These are phyloP conservation scores for Amblyraja radiata DNA, from an alignment of 2,797 vertebrate genomes.

Conservation along the genomic window DNA sequence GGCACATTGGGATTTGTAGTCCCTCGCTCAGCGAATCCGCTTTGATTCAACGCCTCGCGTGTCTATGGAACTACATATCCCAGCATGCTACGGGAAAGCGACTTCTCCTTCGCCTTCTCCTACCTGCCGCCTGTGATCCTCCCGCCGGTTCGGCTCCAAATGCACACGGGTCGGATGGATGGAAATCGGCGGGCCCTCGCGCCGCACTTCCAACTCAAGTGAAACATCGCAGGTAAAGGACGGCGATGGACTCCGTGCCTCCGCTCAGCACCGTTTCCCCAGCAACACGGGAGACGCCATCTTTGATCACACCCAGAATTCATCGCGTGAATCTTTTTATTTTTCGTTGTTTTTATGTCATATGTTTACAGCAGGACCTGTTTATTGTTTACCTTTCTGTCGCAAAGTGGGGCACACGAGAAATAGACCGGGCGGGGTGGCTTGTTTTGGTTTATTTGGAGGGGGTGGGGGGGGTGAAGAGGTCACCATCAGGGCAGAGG, in stretches of 20 bases:
- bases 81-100: background rate
- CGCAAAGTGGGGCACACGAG: too few species aligned
- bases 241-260: background rate
- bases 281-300: slow-evolving; percentile 13
- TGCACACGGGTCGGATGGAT: too few species aligned
- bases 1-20: background rate
- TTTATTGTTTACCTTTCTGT: background rate
- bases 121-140: background rate
- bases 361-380: background rate
- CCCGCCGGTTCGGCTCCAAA: background rate
- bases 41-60: background rate
- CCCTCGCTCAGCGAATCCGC: background rate
- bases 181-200: background rate
- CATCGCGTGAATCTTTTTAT: background rate
- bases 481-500: slow-evolving; percentile 1
- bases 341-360: background rate
- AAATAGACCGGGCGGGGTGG: background rate
- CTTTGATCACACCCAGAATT: background rate
- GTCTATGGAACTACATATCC: background rate
- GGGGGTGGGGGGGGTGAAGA: background rate
- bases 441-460: background rate
- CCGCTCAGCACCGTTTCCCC: background rate
- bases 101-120: background rate
- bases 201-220: background rate
- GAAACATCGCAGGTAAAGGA: background rate